Evolutionary conservation across 92 coral and sea anemone species (phyloP).

Genomic region (Zoanthus sociatus): DNA sequence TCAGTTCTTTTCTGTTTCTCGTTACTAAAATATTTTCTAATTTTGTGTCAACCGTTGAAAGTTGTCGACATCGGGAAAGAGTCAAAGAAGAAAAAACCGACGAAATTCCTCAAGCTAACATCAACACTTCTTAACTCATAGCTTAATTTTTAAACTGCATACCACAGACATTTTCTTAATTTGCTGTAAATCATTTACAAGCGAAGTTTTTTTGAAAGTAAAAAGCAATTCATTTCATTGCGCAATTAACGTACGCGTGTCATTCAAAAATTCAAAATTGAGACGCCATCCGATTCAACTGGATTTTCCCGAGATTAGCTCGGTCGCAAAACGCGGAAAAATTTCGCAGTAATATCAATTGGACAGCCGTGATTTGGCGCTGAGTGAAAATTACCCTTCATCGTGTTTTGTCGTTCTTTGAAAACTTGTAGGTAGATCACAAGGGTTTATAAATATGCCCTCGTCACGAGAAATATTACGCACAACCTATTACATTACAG

Average conservation of each 20-base stretch:
- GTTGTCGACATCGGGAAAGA: not conserved
- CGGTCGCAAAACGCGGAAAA: not conserved
- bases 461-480: no score
- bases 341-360: not conserved
- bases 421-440: not conserved
- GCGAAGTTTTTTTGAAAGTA: not conserved
- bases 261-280: not conserved
- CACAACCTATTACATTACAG: no score
- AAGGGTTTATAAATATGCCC: no score
- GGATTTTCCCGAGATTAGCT: not conserved
- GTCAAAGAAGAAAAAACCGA: not conserved
- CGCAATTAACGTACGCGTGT: not conserved
- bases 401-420: not conserved
- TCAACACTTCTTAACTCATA: not conserved
- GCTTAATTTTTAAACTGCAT: not conserved
- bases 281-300: not conserved
- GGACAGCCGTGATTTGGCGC: not conserved
- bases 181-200: not conserved
- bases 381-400: not conserved
- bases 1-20: not conserved
- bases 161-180: not conserved
- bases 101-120: not conserved
- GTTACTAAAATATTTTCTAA: not conserved
- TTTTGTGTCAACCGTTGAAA: not conserved
- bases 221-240: not conserved